A percentile compares a stretch with the other conserved stretches of the same genome.
Evolutionary conservation across 2,797 vertebrate genomes (phyloP).

Genomic region (Oreochromis grahami): DNA sequence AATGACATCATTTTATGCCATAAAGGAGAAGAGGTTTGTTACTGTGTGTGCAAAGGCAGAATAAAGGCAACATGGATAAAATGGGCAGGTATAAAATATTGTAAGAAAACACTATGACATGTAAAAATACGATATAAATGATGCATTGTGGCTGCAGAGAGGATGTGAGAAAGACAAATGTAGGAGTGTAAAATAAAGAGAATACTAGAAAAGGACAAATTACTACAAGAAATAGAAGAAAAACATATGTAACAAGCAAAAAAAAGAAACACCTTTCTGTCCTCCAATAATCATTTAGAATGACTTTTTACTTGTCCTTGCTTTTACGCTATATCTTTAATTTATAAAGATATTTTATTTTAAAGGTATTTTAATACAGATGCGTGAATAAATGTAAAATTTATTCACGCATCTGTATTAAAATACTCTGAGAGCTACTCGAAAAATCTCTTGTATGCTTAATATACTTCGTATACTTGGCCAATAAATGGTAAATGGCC

Average conservation of each 20-base stretch:
- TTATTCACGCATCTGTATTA: background rate
- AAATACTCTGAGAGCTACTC: background rate
- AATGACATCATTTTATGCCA: conserved; percentile 44
- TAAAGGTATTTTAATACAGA: too few relatives aligned
- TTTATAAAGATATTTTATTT: too few relatives aligned
- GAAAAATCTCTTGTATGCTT: background rate
- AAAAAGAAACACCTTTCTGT: background rate
- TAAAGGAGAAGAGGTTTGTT: conserved; percentile 1
- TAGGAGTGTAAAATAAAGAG: background rate
- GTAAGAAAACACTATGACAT: background rate
- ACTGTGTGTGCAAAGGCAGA: background rate
- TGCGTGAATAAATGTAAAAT: too few relatives aligned
- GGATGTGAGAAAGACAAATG: background rate
- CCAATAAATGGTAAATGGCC: too few relatives aligned
- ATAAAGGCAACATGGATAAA: background rate
- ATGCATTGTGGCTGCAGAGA: background rate
- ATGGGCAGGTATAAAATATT: background rate
- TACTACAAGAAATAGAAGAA: background rate
- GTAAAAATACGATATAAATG: background rate
- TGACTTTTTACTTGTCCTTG: background rate
- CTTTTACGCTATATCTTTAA: background rate
- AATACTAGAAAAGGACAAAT: background rate
- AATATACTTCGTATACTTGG: background rate
- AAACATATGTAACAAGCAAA: background rate
- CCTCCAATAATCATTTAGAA: background rate